phyloP scores from a whole-genome alignment of 2,797 vertebrate species.

The Austrolebias charrua region DNA sequence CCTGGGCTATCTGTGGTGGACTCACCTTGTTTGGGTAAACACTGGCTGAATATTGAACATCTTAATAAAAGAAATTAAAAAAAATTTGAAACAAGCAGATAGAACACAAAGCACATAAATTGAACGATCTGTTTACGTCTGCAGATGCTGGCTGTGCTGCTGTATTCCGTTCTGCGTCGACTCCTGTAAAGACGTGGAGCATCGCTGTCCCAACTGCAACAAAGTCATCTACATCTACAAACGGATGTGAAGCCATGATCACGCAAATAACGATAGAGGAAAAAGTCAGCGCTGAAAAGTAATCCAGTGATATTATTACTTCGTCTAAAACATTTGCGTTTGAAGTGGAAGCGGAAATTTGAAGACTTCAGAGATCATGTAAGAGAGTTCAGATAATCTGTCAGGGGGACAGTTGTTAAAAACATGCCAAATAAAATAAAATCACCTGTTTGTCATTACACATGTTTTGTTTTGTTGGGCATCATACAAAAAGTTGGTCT shows the following conservation, averaged over 20 bases:
- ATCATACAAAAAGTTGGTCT: no score
- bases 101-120: no score
- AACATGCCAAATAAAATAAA: no score
- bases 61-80: neutral
- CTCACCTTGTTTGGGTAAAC: conserved; percentile 65
- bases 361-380: no score
- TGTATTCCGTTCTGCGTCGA: conserved; percentile 79
- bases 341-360: no score
- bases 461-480: no score
- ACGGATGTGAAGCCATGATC: conserved; percentile 41
- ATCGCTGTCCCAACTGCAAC: conserved; percentile 73
- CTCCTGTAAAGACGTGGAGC: conserved; percentile 75
- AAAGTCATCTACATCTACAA: conserved; percentile 65
- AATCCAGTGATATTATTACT: no score
- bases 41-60: neutral
- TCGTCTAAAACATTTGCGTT: no score
- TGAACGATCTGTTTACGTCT: neutral
- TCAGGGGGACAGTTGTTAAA: no score
- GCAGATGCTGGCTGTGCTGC: conserved; percentile 73
- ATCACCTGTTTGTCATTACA: no score
- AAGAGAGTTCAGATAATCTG: no score
- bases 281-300: neutral
- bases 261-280: neutral
- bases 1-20: conserved; percentile 70
- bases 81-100: neutral